Evolutionary conservation across 2,113 vertebrate species (phyloP).

Genomic region (Typhlomys cinereus): DNA sequence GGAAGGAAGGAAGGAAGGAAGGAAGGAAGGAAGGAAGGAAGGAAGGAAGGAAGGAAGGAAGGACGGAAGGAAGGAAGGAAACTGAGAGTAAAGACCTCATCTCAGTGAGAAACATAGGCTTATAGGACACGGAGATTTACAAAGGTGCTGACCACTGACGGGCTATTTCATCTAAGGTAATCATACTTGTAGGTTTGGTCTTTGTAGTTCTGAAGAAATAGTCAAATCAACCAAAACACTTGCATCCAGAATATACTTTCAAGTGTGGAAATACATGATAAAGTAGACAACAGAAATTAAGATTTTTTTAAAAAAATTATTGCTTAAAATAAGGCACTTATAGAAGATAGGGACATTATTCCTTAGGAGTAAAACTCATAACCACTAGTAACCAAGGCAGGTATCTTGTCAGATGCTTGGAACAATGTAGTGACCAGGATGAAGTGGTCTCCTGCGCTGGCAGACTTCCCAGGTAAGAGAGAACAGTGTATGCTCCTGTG

Average conservation of each 20-base stretch:
- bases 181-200: background rate
- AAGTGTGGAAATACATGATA: too few species aligned
- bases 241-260: too few species aligned
- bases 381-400: accelerated
- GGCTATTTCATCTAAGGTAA: background rate
- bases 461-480: too few species aligned
- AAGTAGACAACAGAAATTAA: too few species aligned
- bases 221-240: background rate
- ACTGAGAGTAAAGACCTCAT: background rate
- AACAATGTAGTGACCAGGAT: accelerated
- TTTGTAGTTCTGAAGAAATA: background rate
- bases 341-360: too few species aligned
- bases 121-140: background rate
- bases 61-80: background rate
- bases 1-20: too few species aligned
- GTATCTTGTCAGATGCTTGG: accelerated
- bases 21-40: too few species aligned
- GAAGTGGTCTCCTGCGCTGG: accelerated
- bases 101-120: background rate
- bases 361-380: background rate
- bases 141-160: constrained; percentile 24
- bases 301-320: too few species aligned
- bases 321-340: too few species aligned
- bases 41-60: too few species aligned
- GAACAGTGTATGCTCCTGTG: background rate